A percentile compares a stretch with the other conserved stretches of the same genome.
Conservation (phyloP, 92 coral and sea anemone genomes). For the Phenganax subtilis region DNA sequence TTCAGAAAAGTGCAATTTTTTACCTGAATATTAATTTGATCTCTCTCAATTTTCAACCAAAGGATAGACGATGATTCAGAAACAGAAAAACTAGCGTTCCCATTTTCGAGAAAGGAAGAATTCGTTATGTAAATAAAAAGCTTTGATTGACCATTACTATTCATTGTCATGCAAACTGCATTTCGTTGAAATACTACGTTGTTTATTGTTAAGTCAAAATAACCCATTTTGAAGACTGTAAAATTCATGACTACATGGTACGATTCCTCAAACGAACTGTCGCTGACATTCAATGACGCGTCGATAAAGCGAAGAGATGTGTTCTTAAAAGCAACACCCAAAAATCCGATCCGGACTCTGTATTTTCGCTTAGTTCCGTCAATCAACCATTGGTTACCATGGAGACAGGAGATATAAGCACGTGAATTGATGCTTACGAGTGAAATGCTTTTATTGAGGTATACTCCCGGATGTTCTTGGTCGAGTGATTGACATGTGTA, state of each 20-base stretch:
- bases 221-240: conserved; percentile 15
- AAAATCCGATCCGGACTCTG: conserved; percentile 14
- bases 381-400: conserved; percentile 33
- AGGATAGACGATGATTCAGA: neutral
- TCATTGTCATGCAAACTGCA: conserved; percentile 26
- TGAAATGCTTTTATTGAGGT: conserved; percentile 23
- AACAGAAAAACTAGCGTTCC: neutral
- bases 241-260: conserved; percentile 22
- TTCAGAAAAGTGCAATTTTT: conserved; percentile 28
- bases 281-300: conserved; percentile 18
- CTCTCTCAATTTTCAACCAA: neutral
- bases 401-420: conserved; percentile 21
- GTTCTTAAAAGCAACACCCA: conserved; percentile 32
- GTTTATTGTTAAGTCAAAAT: neutral
- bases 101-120: conserved; percentile 37
- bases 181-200: conserved; percentile 30
- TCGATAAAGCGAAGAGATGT: conserved; percentile 42
- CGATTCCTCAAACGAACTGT: conserved; percentile 25
- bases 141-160: neutral
- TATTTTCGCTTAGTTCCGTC: conserved; percentile 17
- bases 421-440: conserved; percentile 17
- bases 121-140: conserved; percentile 19
- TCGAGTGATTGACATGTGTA: conserved; percentile 27
- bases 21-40: conserved; percentile 10
- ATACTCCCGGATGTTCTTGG: conserved; percentile 31